Conservation (phyloP, 64 coral and sea anemone species). For the Trachythela sp. region DNA sequence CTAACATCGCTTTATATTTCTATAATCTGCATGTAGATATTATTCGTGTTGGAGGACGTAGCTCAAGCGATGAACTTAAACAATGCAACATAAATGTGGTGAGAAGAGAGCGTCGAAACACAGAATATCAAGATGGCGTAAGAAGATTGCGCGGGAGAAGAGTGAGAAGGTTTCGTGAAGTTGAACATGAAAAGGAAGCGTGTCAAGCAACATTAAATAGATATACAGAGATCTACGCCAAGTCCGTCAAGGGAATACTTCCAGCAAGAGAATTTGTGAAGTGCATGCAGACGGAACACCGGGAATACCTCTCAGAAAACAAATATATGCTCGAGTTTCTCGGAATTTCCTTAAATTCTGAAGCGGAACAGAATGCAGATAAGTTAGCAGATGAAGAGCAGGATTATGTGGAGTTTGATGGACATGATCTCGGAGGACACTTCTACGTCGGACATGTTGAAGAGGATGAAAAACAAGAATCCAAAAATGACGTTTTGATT, state of each 20-base stretch:
- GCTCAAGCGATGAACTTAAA: not conserved
- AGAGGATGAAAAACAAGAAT: not conserved
- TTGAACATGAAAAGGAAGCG: not conserved
- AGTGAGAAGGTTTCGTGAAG: not conserved
- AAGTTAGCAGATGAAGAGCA: not conserved
- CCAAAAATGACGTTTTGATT: not conserved
- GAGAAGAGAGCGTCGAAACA: not conserved
- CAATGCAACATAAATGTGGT: not conserved
- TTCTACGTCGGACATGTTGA: not conserved
- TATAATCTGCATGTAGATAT: not conserved
- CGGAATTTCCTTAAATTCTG: not conserved
- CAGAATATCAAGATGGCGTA: not conserved
- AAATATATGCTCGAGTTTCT: constrained; percentile 2
- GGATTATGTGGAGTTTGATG: not conserved
- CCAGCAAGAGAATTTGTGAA: not conserved
- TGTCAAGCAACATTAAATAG: not conserved
- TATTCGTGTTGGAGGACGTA: constrained; percentile 7
- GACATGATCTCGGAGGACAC: not conserved
- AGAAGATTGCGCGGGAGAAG: not conserved
- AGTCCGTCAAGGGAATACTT: constrained; percentile 9
- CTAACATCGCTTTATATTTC: not conserved
- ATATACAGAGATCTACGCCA: not conserved
- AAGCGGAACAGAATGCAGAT: not conserved
- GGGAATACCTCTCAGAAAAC: not conserved
- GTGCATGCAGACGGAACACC: not conserved